A percentile compares a stretch with the other conserved stretches of the same genome.
Evolutionary conservation across 2,113 vertebrate genomes (phyloP).

Genomic region (Corythornis madagascariensis): DNA sequence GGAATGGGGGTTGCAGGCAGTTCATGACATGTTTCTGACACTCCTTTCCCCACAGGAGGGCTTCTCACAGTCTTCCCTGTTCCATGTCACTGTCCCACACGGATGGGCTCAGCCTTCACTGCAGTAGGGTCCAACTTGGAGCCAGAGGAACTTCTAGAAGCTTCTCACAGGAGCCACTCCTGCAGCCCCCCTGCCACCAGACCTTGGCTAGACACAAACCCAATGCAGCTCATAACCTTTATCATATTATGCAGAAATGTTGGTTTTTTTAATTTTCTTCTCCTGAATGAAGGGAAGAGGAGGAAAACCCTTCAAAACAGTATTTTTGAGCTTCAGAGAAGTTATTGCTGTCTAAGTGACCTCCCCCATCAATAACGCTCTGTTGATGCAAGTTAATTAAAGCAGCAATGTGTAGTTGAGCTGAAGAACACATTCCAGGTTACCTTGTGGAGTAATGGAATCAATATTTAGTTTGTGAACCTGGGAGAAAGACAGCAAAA

Average conservation of each 20-base stretch:
- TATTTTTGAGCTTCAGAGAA: not conserved
- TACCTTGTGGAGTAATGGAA: not conserved
- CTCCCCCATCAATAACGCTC: not conserved
- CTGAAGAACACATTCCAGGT: not conserved
- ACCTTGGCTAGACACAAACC: not conserved
- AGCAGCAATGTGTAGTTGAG: not conserved
- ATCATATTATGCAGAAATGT: not conserved
- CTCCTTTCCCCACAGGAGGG: not conserved
- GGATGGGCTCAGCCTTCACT: not conserved
- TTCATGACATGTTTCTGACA: not conserved
- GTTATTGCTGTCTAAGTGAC: not conserved
- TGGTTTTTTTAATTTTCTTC: not conserved
- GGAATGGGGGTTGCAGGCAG: not conserved
- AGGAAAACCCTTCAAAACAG: not conserved
- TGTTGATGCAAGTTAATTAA: not conserved
- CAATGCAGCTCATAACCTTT: not conserved
- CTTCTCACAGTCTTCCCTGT: not conserved
- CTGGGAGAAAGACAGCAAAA: not conserved
- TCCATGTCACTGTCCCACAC: not conserved
- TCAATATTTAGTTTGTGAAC: not conserved
- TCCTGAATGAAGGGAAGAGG: not conserved
- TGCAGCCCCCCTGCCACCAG: not conserved
- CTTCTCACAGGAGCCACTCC: not conserved
- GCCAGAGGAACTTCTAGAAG: not conserved
- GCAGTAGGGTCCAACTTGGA: not conserved